phyloP scores from a whole-genome alignment of 2,797 vertebrate genomes.

The Hozukius guyotensis region DNA sequence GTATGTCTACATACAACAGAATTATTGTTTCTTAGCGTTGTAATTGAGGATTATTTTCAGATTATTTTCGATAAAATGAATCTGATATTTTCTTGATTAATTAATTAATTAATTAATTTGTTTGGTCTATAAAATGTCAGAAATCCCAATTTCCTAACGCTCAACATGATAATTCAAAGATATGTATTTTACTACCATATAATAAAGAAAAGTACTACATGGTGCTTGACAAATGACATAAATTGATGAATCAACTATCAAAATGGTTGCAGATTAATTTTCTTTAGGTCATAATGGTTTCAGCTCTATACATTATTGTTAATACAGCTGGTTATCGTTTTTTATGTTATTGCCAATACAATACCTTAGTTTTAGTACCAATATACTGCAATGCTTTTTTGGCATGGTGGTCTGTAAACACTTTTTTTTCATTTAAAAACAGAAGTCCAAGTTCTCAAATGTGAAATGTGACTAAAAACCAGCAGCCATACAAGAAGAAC shows the following conservation, averaged over 20 bases:
- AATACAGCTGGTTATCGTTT: fast-evolving
- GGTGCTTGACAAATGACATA: neutral
- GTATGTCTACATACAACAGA: neutral
- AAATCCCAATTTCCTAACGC: neutral
- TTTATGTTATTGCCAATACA: neutral
- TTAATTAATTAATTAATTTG: no score
- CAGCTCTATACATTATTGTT: neutral
- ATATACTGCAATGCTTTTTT: neutral
- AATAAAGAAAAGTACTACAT: neutral
- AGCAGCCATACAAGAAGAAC: neutral
- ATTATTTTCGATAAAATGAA: neutral
- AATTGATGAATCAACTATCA: neutral
- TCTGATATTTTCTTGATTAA: neutral
- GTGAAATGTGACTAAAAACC: neutral
- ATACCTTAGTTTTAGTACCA: neutral
- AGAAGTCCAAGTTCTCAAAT: neutral
- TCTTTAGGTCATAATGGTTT: neutral
- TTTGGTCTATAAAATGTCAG: neutral
- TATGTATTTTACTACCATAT: neutral
- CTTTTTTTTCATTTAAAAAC: neutral
- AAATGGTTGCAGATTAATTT: no score
- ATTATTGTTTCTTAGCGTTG: neutral
- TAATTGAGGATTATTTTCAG: neutral
- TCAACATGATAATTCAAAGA: neutral
- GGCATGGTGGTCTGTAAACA: neutral